phyloP scores from a whole-genome alignment of 2,113 vertebrate species.

The Laticauda laticaudata region DNA sequence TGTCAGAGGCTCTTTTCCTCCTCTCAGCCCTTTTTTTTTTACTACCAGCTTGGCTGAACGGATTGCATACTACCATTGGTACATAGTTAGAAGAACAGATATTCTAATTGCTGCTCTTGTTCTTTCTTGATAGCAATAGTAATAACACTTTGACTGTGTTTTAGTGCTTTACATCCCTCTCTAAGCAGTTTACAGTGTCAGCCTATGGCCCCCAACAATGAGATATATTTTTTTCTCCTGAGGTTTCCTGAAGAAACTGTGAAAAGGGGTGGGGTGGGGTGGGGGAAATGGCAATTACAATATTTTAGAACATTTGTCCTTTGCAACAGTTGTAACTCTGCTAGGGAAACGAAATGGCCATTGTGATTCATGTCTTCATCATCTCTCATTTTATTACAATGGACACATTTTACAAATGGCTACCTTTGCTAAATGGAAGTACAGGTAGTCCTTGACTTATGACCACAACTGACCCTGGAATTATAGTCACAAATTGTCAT shows the following conservation, averaged over 20 bases:
- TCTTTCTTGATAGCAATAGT: background rate
- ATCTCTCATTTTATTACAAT: background rate
- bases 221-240: no score
- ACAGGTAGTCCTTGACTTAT: background rate
- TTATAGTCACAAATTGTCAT: background rate
- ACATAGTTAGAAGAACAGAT: background rate
- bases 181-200: no score
- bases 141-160: no score
- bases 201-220: no score
- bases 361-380: background rate
- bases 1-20: no score
- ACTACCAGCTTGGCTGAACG: no score
- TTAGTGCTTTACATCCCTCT: no score
- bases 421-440: background rate
- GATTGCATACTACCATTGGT: no score
- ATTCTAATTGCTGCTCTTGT: background rate
- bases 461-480: background rate
- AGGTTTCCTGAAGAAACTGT: background rate
- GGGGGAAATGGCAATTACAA: accelerated
- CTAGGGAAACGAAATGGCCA: background rate
- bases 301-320: background rate
- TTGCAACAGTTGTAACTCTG: background rate
- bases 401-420: background rate
- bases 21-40: no score
- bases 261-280: background rate